These are phyloP conservation scores for Lagopus leucura DNA, from an alignment of 2,113 vertebrate genomes.

Conservation along the genomic window DNA sequence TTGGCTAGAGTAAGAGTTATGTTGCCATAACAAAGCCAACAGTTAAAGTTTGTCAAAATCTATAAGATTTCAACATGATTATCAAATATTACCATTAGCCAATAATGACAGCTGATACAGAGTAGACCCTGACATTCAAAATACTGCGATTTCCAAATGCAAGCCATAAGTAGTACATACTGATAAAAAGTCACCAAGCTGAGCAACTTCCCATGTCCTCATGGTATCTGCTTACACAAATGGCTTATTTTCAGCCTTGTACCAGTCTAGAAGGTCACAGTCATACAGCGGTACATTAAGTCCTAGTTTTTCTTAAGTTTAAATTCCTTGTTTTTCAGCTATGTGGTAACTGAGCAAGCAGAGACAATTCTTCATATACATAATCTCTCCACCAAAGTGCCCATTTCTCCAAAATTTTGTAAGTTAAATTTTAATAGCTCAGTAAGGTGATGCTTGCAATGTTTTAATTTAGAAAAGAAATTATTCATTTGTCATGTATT, in stretches of 20 bases:
- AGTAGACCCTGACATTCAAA: slow-evolving; percentile 61
- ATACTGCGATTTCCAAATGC: slow-evolving; percentile 35
- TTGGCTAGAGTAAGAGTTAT: slow-evolving; percentile 53
- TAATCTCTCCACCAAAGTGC: neutral
- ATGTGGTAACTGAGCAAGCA: neutral
- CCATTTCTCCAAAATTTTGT: neutral
- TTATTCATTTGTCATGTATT: neutral
- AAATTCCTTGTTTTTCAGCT: neutral
- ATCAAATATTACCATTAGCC: slow-evolving; percentile 65
- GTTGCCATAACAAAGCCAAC: slow-evolving; percentile 70
- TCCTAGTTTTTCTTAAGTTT: neutral
- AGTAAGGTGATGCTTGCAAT: neutral
- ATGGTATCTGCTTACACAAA: neutral
- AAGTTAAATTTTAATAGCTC: neutral
- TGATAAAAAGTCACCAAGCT: slow-evolving; percentile 15
- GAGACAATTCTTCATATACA: neutral
- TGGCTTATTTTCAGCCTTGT: neutral
- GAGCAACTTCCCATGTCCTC: slow-evolving; percentile 6
- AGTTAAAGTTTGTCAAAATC: slow-evolving; percentile 64
- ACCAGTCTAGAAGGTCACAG: neutral
- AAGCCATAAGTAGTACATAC: neutral
- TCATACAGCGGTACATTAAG: neutral
- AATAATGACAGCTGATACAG: slow-evolving; percentile 60
- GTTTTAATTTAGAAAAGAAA: neutral
- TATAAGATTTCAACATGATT: slow-evolving; percentile 63